phyloP scores from a whole-genome alignment of 2,113 vertebrate genomes.

The Steatornis caripensis region DNA sequence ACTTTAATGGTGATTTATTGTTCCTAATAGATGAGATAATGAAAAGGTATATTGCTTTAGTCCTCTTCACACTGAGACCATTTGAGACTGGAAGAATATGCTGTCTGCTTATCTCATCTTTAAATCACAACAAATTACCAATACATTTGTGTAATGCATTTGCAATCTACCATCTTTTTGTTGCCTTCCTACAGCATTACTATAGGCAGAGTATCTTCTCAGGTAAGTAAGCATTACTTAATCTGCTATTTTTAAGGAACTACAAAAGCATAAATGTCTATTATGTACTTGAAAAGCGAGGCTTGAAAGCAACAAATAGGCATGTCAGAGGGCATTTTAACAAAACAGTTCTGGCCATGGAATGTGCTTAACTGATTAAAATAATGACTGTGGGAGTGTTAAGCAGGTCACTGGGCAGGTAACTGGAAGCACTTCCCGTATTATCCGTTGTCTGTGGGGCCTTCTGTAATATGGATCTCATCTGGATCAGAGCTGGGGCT shows the following conservation, averaged over 20 bases:
- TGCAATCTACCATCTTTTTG: background rate
- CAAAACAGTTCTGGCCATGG: background rate
- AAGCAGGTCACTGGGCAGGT: background rate
- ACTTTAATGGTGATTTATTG: background rate
- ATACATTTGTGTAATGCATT: background rate
- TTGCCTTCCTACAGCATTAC: background rate
- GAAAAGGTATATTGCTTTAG: background rate
- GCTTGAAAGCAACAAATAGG: background rate
- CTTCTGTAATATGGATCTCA: background rate
- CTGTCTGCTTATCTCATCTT: background rate
- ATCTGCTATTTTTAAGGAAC: background rate
- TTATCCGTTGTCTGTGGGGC: accelerated
- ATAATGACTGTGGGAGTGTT: background rate
- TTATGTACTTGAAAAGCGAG: background rate
- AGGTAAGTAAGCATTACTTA: background rate
- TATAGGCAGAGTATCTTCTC: background rate
- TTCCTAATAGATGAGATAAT: background rate
- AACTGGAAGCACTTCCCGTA: background rate
- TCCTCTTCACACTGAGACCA: background rate
- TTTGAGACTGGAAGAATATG: background rate
- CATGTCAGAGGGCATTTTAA: background rate
- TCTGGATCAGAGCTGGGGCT: background rate
- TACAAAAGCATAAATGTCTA: background rate
- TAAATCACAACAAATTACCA: background rate
- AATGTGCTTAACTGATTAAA: background rate